Conservation (phyloP, 2,113 vertebrate genomes). For the Pygathrix nemaeus region DNA sequence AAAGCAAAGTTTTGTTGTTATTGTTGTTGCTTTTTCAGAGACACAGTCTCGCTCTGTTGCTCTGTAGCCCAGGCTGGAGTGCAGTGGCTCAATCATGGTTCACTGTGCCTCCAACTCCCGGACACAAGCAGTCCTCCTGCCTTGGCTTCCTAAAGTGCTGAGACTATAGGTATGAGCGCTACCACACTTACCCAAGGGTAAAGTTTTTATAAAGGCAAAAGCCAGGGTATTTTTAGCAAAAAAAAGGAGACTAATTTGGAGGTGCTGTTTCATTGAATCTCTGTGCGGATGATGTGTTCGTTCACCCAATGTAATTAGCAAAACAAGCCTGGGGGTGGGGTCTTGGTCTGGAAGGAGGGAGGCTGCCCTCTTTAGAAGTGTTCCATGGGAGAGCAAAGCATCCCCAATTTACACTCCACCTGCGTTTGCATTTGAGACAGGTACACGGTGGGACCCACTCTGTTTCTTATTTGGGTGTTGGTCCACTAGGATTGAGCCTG, state of each 20-base stretch:
- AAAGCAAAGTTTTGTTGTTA: too few species aligned
- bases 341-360: not conserved
- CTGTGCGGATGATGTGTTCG: not conserved
- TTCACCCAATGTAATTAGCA: not conserved
- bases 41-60: too few species aligned
- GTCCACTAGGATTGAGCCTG: not conserved
- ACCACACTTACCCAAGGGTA: not conserved
- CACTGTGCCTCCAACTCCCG: too few species aligned
- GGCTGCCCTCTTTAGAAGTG: constrained; percentile 59
- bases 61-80: too few species aligned
- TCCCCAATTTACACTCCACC: not conserved
- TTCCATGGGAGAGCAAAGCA: not conserved
- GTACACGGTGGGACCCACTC: not conserved
- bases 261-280: not conserved
- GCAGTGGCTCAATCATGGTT: too few species aligned
- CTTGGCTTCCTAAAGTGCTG: too few species aligned
- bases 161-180: too few species aligned
- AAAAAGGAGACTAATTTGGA: not conserved
- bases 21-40: too few species aligned
- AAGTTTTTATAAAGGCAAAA: not conserved
- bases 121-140: too few species aligned
- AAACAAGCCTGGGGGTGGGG: not conserved
- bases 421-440: not conserved
- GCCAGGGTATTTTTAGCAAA: not conserved
- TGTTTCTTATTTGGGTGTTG: constrained; percentile 42